Conservation (phyloP, 2,888 invertebrate species). For the Sesia bembeciformis region DNA sequence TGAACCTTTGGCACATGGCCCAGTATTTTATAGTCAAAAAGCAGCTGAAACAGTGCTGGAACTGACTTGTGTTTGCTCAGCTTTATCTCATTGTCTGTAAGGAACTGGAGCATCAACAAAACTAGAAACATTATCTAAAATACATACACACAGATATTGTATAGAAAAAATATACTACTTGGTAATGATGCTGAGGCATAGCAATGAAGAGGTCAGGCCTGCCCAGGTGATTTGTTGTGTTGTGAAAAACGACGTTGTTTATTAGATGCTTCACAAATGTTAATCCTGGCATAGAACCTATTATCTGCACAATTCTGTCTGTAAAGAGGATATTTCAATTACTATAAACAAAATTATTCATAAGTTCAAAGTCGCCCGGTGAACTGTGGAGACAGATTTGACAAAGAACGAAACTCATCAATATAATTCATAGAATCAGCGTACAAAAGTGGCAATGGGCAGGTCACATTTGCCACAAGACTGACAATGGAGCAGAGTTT, state of each 20-base stretch:
- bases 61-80: slow-evolving; percentile 75
- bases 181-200: slow-evolving; percentile 24
- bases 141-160: too few species aligned
- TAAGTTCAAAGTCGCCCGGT: too few species aligned
- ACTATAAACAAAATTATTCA: background rate
- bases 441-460: too few species aligned
- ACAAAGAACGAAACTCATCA: too few species aligned
- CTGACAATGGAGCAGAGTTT: too few species aligned
- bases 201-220: slow-evolving; percentile 77
- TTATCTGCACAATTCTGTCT: slow-evolving; percentile 73
- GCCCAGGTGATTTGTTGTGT: slow-evolving; percentile 70
- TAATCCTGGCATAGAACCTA: slow-evolving; percentile 73
- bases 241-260: slow-evolving; percentile 70
- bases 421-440: too few species aligned
- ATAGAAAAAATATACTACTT: too few species aligned
- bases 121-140: too few species aligned
- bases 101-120: slow-evolving; percentile 73
- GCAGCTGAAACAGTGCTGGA: slow-evolving; percentile 78
- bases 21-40: slow-evolving; percentile 78
- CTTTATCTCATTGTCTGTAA: slow-evolving; percentile 70
- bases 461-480: too few species aligned
- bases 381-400: too few species aligned
- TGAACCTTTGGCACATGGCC: slow-evolving; percentile 76
- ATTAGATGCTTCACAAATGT: slow-evolving; percentile 78
- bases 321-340: slow-evolving; percentile 17